phyloP scores from a whole-genome alignment of 2,888 invertebrate species.

The Tetragonula carbonaria region DNA sequence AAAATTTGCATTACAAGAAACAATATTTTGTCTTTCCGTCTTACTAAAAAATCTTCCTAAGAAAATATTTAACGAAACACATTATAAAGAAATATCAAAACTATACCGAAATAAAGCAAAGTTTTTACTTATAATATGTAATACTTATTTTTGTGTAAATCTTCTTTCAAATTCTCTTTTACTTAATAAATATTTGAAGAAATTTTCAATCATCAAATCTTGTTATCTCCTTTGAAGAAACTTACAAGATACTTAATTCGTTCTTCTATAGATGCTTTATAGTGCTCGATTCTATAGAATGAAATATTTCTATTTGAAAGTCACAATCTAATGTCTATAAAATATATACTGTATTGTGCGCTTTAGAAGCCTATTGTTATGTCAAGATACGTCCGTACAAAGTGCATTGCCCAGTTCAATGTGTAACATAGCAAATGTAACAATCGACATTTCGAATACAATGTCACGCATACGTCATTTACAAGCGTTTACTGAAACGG shows the following conservation, averaged over 20 bases:
- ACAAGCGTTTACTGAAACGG: conserved; percentile 11
- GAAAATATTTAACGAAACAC: background rate
- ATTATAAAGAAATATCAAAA: background rate
- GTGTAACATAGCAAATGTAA: conserved; percentile 9
- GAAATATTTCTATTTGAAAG: background rate
- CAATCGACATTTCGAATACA: conserved; percentile 4
- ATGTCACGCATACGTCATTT: background rate
- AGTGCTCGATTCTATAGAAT: background rate
- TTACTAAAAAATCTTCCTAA: background rate
- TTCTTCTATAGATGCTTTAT: background rate
- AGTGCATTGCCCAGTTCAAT: background rate
- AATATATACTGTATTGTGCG: background rate
- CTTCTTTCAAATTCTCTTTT: background rate
- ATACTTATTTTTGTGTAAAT: background rate
- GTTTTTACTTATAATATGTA: background rate
- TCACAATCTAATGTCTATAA: background rate
- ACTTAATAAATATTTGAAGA: too few relatives aligned
- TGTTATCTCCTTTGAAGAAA: background rate
- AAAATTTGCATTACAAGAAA: background rate
- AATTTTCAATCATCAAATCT: background rate
- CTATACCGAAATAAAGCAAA: background rate
- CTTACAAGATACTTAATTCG: background rate
- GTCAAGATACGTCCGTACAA: background rate
- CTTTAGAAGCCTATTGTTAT: background rate
- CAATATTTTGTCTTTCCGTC: background rate